Conservation (phyloP, 1,140 invertebrate genomes). For the Aphelinus certus region DNA sequence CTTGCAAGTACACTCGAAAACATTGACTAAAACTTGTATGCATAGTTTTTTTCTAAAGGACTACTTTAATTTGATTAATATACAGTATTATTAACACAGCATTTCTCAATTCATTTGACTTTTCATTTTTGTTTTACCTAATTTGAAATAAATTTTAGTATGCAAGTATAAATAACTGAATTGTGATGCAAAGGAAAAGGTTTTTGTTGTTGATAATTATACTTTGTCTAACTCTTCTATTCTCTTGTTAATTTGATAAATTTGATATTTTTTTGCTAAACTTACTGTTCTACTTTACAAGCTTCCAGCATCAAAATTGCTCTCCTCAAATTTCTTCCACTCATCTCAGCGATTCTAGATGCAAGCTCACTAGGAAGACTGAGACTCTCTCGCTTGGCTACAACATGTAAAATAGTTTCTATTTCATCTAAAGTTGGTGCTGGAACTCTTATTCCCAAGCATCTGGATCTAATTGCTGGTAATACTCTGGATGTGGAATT, state of each 20-base stretch:
- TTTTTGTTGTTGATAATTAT: too few species aligned
- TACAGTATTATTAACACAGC: too few species aligned
- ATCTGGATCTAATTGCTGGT: constrained; percentile 94
- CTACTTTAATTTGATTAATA: too few species aligned
- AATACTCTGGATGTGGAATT: constrained; percentile 95
- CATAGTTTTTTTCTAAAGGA: too few species aligned
- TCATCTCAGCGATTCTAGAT: constrained; percentile 79
- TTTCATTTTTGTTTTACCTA: too few species aligned
- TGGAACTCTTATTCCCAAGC: constrained; percentile 88
- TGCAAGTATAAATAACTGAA: too few species aligned
- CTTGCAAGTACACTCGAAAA: too few species aligned
- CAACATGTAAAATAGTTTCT: constrained; percentile 70
- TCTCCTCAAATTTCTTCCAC: constrained; percentile 90
- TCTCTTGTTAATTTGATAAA: not conserved
- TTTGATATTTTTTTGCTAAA: constrained; percentile 30
- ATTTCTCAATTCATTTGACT: too few species aligned
- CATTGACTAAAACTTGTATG: too few species aligned
- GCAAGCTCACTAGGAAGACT: constrained; percentile 82
- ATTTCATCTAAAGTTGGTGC: constrained; percentile 88
- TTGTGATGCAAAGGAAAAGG: too few species aligned
- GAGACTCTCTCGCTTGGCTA: constrained; percentile 89
- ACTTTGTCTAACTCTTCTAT: not conserved
- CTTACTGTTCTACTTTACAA: constrained; percentile 87
- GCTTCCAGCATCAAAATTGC: constrained; percentile 95
- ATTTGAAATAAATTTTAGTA: too few species aligned